These are phyloP conservation scores for Sebastes goodei DNA, from an alignment of 2,797 vertebrate genomes.

Conservation along the genomic window DNA sequence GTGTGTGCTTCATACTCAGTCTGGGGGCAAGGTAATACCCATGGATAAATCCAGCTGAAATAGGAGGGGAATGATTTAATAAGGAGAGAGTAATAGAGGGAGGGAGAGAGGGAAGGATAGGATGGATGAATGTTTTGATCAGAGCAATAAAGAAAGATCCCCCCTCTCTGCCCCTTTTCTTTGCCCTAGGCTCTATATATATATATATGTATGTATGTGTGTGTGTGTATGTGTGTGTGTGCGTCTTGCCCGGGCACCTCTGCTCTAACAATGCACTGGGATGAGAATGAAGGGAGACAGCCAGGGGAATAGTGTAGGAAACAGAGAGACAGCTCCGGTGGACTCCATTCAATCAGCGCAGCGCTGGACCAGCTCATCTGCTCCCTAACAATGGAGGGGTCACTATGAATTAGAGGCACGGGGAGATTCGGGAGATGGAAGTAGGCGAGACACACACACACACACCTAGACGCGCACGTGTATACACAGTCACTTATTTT, in stretches of 20 bases:
- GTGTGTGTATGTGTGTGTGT: constrained; percentile 15
- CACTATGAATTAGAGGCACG: constrained; percentile 74
- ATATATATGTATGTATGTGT: not conserved
- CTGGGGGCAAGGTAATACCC: constrained; percentile 57
- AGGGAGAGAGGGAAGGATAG: constrained; percentile 54
- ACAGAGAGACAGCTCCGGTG: constrained; percentile 69
- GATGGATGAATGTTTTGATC: constrained; percentile 78
- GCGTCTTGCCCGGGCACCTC: constrained; percentile 45
- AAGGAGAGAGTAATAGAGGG: constrained; percentile 67
- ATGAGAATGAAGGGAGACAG: constrained; percentile 80
- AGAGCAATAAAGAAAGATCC: constrained; percentile 75
- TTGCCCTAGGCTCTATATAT: constrained; percentile 59
- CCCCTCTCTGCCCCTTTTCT: constrained; percentile 52
- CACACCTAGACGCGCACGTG: constrained; percentile 28
- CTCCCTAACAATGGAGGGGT: constrained; percentile 75
- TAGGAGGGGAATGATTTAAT: constrained; percentile 75
- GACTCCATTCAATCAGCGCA: constrained; percentile 77
- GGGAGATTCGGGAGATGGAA: constrained; percentile 68
- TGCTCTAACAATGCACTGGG: constrained; percentile 63
- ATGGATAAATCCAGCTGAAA: constrained; percentile 64
- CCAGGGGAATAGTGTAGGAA: constrained; percentile 75
- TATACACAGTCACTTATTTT: constrained; percentile 31
- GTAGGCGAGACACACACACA: constrained; percentile 37
- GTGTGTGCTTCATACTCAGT: constrained; percentile 3
- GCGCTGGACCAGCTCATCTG: constrained; percentile 70